Evolutionary conservation across 2,797 vertebrate genomes (phyloP), one percentile per base, ranked within the genome.

Genomic region (Etheostoma perlongum): DNA sequence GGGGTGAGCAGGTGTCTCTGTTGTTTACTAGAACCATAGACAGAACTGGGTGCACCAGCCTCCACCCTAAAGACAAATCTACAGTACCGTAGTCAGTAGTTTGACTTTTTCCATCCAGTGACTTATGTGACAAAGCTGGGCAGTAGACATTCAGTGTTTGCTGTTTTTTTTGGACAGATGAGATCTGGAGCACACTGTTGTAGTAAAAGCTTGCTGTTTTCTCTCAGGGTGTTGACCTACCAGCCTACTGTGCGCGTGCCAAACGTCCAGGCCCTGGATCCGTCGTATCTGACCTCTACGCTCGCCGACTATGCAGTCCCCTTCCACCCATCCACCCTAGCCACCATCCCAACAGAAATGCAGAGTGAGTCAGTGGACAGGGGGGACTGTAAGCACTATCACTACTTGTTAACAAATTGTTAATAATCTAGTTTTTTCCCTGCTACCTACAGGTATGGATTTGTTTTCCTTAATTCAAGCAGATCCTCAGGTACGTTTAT

Each of bases 381-480:
- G 1, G 16, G 30, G 5, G 2, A 7, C 30, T 54, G 6, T 7
- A 2, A 44, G 5, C 49, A 33, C 3, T 2, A 2, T 49, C 5
- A 30, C 11, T 11, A 16, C 2, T 12, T 9, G 1, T 30, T 30
- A 5, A 30, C 30, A 0, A 0, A 42, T 4, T 23, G 14, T 30
- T 19, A 12, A 5, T 48, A 4, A 30, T 42, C 13, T 9, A 0
- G 53, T 57, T 48, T 49, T 30, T 42, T 79, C 61, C 92, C 84
- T 73, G 30, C 10, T 40, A 1, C n/a, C 10, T 48, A 1, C 82
- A 99, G 98, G 97, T 95, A 92, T 99, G 95, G 97, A 99, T 94
- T 96, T 99, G 86, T 97, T 99, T 93, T 97, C 98, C 6, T 92
- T 99, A 89, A 97, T 99, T 91, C 97, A 97, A 94, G 96, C 96